Evolutionary conservation across 2,888 invertebrate species (phyloP), one percentile per base, ranked within the genome.

Genomic region (Onthophagus sagittarius): DNA sequence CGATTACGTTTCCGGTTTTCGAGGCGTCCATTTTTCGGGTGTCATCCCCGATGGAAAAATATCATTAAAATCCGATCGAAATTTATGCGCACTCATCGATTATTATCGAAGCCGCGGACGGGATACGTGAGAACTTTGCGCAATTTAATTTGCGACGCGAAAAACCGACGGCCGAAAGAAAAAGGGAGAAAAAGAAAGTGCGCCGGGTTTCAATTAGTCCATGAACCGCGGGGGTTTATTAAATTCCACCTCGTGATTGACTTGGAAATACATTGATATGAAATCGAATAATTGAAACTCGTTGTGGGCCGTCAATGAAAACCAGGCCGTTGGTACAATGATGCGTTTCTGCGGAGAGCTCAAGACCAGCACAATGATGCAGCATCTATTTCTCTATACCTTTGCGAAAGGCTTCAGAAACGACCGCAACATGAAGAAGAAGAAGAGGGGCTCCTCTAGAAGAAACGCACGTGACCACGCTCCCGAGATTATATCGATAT

Each of bases 271-370:
- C 67, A 67, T 67, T 32, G 67, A 67, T 67, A 67, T 67, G 67
- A 67, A 67, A 67, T 67, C 67, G 67, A n/a, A 32, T 67, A 67
- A 67, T 67, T 67, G 67, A 67, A 67, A 31, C 23, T 67, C 32
- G 32, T 67, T 67, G 32, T 67, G 67, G 31, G 23, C 31, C 67
- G 13, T 31, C 31, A 67, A 67, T 67, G 67, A 5, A 23, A 63
- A 67, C 23, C 31, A 67, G 9, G 67, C 31, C 67, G 67, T 31
- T 13, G 32, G 32, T 67, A 67, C 67, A 67, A 67, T 67, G 67
- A 67, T 67, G 32, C 67, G 32, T 15, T 67, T 67, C 67, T 67
- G 67, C 32, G 31, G 31, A 23, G 64, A 15, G 13, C 31, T 23
- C 39, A 23, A 23, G 23, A 23, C 39, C 9, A 53, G 39, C 39